Evolutionary conservation across 2,113 vertebrate genomes (phyloP), one percentile per base, ranked within the genome.

Genomic region (Craseonycteris thonglongyai): DNA sequence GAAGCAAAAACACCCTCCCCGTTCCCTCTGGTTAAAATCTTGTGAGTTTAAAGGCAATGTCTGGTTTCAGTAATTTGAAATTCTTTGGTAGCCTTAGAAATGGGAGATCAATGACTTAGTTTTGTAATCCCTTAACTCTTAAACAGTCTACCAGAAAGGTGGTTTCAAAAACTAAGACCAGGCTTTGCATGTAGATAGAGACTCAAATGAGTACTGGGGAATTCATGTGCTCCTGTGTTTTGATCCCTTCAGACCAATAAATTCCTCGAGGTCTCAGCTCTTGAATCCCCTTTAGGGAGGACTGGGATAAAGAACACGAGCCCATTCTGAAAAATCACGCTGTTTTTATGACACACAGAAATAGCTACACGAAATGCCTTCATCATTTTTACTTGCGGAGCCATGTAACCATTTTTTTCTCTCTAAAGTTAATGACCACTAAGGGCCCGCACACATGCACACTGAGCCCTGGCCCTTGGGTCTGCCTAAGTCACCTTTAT

Each of bases 311-410:
- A 98, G 78, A 92, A 80, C 88, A 96, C 94, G 88, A 92, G 79
- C 83, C 93, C 63, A n/a, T 94, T 97, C 95, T 96, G 16, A 94
- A 95, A 97, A 95, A 94, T 87, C 92, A 79, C 10, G 83, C 97
- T 98, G 93, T 94, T 98, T 97, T 97, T 93, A 95, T 87, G 95
- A 94, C 93, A 90, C 45, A 93, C 88, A 97, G 94, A 97, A 97
- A 98, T 96, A 94, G 56, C 94, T 97, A 83, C 86, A 95, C 95
- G 95, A 96, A 96, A 95, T 97, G 90, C 82, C 90, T 90, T 92
- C 86, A 97, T 97, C 92, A 93, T 94, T 97, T 96, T 93, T 96
- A 95, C 72, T 97, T 82, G 63, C 84, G 91, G 84, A 56, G 68
- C 66, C 92, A 87, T 72, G 82, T 89, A 97, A 80, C 93, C 47